Conservation (phyloP, 1,140 invertebrate species). For the Drosophila persimilis region DNA sequence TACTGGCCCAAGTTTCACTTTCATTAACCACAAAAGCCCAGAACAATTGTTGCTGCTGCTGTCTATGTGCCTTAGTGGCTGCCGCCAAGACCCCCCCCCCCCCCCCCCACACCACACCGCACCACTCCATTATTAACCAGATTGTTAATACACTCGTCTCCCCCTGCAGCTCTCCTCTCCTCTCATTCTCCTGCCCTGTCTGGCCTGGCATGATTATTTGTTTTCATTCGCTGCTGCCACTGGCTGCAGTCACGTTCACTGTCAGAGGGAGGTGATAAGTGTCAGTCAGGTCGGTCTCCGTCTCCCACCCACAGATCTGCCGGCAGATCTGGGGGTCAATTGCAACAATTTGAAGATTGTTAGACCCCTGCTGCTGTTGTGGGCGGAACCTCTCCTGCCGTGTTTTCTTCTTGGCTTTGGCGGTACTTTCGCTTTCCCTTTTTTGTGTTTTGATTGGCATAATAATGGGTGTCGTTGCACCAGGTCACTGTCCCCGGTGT, state of each 20-base stretch:
- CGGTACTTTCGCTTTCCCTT: constrained; percentile 74
- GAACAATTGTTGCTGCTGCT: constrained; percentile 33
- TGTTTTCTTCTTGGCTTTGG: constrained; percentile 49
- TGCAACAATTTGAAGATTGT: constrained; percentile 46
- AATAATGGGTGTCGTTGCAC: constrained; percentile 34
- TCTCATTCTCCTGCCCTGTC: no score
- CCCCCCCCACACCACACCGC: neutral
- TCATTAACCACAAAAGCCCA: constrained; percentile 39
- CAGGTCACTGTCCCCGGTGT: constrained; percentile 84
- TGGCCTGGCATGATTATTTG: neutral
- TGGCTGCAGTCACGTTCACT: constrained; percentile 57
- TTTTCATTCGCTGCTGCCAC: neutral
- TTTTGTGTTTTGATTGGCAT: constrained; percentile 58
- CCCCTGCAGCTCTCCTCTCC: neutral
- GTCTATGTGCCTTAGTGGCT: constrained; percentile 4
- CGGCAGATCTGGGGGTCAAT: constrained; percentile 59
- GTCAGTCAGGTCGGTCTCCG: constrained; percentile 26
- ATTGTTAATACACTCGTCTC: constrained; percentile 21
- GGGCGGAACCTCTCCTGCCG: constrained; percentile 48
- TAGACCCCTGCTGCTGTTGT: constrained; percentile 24
- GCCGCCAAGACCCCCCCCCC: constrained; percentile 13
- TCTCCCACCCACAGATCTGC: constrained; percentile 41
- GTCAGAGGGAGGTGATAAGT: constrained; percentile 67
- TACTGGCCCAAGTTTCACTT: constrained; percentile 56
- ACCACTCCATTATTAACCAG: constrained; percentile 18